Percentiles rank a stretch among this genome's conserved stretches.
phyloP scores from a whole-genome alignment of 2,113 vertebrate genomes.

The Gadus macrocephalus region DNA sequence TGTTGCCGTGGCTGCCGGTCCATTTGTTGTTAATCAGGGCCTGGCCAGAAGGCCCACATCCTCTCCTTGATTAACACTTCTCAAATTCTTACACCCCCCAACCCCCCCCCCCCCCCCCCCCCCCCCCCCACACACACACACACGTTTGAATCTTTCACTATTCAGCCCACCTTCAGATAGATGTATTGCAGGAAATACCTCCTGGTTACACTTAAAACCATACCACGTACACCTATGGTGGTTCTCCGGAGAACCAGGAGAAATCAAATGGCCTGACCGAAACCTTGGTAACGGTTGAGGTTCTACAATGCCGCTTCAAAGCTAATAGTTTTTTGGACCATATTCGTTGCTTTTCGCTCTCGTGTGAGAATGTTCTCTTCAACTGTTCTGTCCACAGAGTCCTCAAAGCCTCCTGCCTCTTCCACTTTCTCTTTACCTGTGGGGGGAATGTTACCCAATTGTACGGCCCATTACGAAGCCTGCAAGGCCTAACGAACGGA shows the following conservation, averaged over 20 bases:
- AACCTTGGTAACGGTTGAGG: not conserved
- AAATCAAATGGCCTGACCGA: conserved; percentile 7
- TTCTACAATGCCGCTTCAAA: conserved; percentile 27
- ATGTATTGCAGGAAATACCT: not conserved
- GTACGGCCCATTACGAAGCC: conserved; percentile 54
- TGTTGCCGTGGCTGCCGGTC: conserved; percentile 31
- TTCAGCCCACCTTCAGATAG: conserved; percentile 1
- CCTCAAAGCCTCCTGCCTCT: conserved; percentile 49
- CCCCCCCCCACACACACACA: not conserved
- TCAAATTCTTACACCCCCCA: conserved; percentile 72
- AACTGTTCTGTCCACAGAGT: conserved; percentile 52
- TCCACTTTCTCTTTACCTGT: conserved; percentile 46
- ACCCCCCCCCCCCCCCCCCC: conserved; percentile 77
- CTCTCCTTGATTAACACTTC: conserved; percentile 85
- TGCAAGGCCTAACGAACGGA: conserved; percentile 39
- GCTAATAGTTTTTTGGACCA: conserved; percentile 42
- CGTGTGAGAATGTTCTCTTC: conserved; percentile 39
- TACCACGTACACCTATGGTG: not conserved
- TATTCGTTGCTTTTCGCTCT: conserved; percentile 62
- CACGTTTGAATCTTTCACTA: conserved; percentile 18
- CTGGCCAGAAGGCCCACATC: conserved; percentile 83
- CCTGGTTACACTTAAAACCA: not conserved
- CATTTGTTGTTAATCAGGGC: conserved; percentile 86
- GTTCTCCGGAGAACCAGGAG: conserved; percentile 37
- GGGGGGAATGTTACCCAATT: conserved; percentile 44